Evolutionary conservation across 2,797 vertebrate genomes (phyloP).

Genomic region (Dryobates pubescens): DNA sequence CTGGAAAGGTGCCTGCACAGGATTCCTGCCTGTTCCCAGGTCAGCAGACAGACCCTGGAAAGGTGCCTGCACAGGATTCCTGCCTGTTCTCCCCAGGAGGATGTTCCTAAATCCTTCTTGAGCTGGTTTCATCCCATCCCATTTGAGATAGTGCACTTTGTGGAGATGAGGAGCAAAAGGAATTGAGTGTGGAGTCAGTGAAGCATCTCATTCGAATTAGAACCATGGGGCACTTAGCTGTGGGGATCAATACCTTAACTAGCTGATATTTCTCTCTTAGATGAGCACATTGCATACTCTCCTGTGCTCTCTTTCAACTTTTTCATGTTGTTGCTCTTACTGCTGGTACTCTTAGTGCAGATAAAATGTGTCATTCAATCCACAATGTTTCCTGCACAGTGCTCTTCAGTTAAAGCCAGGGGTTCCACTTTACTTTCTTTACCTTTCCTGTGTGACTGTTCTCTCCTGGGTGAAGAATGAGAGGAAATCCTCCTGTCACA

Average conservation of each 20-base stretch:
- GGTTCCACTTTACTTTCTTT: background rate
- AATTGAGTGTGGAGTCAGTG: background rate
- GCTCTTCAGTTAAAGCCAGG: background rate
- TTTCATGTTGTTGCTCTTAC: background rate
- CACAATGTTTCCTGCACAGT: background rate
- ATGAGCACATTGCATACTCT: background rate
- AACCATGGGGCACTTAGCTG: background rate
- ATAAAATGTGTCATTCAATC: background rate
- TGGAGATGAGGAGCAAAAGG: background rate
- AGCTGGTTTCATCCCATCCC: background rate
- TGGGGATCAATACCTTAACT: constrained; percentile 13
- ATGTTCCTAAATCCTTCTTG: background rate
- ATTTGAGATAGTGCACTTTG: background rate
- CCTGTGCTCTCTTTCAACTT: background rate
- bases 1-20: background rate
- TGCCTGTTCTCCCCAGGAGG: background rate
- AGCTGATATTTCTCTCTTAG: background rate
- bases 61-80: background rate
- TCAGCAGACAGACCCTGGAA: background rate
- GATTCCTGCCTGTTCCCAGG: background rate
- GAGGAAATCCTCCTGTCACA: background rate
- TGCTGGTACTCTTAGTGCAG: background rate
- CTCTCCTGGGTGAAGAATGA: background rate
- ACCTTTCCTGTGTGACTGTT: background rate
- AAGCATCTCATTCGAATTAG: background rate